Conservation (phyloP, 1,140 invertebrate species). For the Fopius arisanus region DNA sequence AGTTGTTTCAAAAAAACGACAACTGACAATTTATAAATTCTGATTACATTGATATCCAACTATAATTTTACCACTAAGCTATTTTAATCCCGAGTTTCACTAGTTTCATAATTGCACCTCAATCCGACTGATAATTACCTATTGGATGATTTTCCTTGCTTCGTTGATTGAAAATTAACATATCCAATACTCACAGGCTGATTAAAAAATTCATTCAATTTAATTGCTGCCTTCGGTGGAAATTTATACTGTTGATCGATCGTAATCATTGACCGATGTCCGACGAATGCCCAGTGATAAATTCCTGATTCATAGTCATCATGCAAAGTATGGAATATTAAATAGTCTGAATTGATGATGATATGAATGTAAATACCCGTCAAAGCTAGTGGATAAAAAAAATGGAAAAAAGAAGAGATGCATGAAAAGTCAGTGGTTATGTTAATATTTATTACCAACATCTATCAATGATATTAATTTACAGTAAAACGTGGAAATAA, state of each 20-base stretch:
- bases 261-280: background rate
- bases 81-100: background rate
- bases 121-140: background rate
- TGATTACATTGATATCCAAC: background rate
- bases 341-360: background rate
- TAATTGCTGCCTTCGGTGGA: background rate
- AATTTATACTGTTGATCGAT: background rate
- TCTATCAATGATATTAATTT: slow-evolving; percentile 1
- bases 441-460: background rate
- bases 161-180: slow-evolving; percentile 29
- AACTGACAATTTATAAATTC: slow-evolving; percentile 15
- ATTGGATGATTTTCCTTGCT: background rate
- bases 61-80: background rate
- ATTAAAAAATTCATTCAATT: background rate
- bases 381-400: background rate
- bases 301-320: background rate
- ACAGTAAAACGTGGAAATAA: background rate
- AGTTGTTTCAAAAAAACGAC: background rate
- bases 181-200: slow-evolving; percentile 11
- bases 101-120: background rate
- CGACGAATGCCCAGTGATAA: background rate
- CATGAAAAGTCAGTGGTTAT: background rate
- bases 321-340: background rate
- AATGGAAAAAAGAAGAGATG: background rate
- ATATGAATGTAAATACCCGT: background rate